Base-by-base conservation (phyloP, 1,140 invertebrate species). In the Andricus grossulariae region DNA sequence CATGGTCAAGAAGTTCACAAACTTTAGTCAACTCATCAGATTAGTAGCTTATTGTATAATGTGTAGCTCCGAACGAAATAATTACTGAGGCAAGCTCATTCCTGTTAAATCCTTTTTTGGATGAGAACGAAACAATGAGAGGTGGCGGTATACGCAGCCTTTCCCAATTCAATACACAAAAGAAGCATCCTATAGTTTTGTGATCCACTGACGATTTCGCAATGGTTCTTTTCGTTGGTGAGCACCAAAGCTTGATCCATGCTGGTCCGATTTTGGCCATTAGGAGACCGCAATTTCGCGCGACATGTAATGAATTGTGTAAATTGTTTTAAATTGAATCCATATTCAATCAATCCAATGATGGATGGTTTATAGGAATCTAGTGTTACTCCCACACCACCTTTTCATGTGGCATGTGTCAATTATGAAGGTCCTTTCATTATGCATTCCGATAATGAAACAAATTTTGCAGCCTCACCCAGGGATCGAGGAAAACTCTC, bases 361-460 rank as follows among this genome's bases (percentile, higher is more conserved):
- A 77, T 49, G 15, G 81, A 86, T 81, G 21, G 88, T 0, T 72
- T 82, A 0, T 83, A 85, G 1, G 80, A 84, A 52, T n/a, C n/a
- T n/a, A n/a, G n/a, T n/a, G n/a, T n/a, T n/a, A n/a, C n/a, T n/a
- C n/a, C n/a, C n/a, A n/a, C n/a, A n/a, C n/a, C n/a, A 80, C 60
- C 0, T 87, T 89, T 50, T 39, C 88, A 0, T 78, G 71, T 11
- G 77, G 83, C 0, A 74, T 90, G 2, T 32, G 51, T 8, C 74
- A 85, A 39, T 89, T 89, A 39, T 84, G 86, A 12, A 21, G 75
- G 13, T 76, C 84, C 2, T 3, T 54, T 15, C 12, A 75, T 50
- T n/a, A 72, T 88, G 0, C 81, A 79, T 39, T 87, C 77, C 18
- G 89, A 91, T 76, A 88, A 88, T 78, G 90, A 84, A 21, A 86